A percentile compares a stretch with the other conserved stretches of the same genome.
Conservation (phyloP, 2,113 vertebrate genomes). For the Variabilichromis moorii region DNA sequence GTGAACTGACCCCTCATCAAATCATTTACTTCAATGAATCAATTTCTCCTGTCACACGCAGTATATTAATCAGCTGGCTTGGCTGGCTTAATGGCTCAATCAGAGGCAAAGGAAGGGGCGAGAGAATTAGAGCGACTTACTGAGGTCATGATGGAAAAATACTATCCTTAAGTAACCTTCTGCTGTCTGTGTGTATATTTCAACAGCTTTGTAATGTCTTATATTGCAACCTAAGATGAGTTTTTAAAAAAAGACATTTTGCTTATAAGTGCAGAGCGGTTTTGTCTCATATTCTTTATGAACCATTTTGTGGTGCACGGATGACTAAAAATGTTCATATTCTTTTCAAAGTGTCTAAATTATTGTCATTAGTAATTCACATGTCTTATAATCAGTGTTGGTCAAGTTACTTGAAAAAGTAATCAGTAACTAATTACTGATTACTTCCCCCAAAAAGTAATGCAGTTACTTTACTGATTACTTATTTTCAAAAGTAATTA, state of each 20-base stretch:
- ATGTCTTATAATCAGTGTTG: not conserved
- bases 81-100: constrained; percentile 51
- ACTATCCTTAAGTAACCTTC: constrained; percentile 16
- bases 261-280: not conserved
- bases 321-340: not conserved
- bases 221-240: not conserved
- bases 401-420: too few species aligned
- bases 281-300: not conserved
- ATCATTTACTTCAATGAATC: constrained; percentile 65
- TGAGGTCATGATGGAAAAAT: not conserved
- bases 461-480: too few species aligned
- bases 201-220: not conserved
- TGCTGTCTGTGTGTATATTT: not conserved
- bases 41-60: constrained; percentile 48
- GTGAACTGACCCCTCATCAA: constrained; percentile 62
- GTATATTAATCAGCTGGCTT: constrained; percentile 56
- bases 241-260: not conserved
- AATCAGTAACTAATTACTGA: too few species aligned
- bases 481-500: too few species aligned
- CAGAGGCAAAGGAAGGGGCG: constrained; percentile 16
- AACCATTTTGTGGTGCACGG: not conserved
- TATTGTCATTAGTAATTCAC: not conserved
- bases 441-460: too few species aligned
- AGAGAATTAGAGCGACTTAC: not conserved
- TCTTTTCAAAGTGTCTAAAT: not conserved